A percentile compares a stretch with the other conserved stretches of the same genome.
phyloP scores from a whole-genome alignment of 2,888 invertebrate genomes.

The Ectropis crepuscularia region DNA sequence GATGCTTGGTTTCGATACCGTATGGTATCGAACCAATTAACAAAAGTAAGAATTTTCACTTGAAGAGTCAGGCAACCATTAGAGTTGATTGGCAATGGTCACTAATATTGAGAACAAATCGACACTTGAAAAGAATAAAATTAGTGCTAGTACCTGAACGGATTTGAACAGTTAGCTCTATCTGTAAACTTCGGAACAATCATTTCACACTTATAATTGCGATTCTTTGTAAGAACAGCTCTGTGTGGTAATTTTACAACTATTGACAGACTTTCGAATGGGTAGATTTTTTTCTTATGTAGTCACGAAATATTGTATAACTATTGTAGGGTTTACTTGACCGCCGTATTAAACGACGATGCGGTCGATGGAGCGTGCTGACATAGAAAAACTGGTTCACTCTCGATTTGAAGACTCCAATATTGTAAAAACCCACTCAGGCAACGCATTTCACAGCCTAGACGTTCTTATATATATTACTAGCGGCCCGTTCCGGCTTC shows the following conservation, averaged over 20 bases:
- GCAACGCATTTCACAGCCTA: no score
- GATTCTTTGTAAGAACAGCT: conserved; percentile 12
- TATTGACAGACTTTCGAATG: conserved; percentile 1
- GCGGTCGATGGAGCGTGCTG: no score
- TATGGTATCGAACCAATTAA: conserved; percentile 36
- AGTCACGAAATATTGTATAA: background rate
- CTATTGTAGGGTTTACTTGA: no score
- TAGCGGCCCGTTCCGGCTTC: no score
- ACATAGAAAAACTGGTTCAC: no score
- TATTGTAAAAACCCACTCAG: no score
- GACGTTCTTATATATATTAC: no score
- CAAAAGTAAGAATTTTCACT: conserved; percentile 27
- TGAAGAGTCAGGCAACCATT: conserved; percentile 24
- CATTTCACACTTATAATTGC: conserved; percentile 8
- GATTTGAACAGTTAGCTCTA: conserved; percentile 25
- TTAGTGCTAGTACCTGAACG: conserved; percentile 21
- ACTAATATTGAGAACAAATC: conserved; percentile 24
- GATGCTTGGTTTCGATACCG: conserved; percentile 28
- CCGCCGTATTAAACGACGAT: no score
- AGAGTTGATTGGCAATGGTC: conserved; percentile 36
- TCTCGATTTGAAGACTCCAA: no score
- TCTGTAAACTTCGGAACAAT: conserved; percentile 20
- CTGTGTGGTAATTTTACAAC: conserved; percentile 5
- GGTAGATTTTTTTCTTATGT: background rate
- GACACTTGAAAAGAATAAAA: conserved; percentile 22